Percentiles rank a stretch among this genome's conserved stretches.
These are phyloP conservation scores for Plumapathes pennacea DNA, from an alignment of 92 coral and sea anemone genomes.

Conservation along the genomic window DNA sequence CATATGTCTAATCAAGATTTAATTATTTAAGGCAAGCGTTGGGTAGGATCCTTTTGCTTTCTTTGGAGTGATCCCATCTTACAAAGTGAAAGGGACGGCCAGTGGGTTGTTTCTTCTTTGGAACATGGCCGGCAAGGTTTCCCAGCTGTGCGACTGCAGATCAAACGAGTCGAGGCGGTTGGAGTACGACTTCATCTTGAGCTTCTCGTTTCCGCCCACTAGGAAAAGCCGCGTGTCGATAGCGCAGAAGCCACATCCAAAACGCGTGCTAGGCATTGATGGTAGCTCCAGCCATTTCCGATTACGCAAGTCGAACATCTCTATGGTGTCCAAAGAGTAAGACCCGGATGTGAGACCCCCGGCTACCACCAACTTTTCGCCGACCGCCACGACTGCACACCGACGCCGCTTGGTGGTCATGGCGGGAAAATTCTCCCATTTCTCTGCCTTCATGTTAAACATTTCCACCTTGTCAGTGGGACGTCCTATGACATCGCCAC, in stretches of 20 bases:
- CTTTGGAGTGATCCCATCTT: no score
- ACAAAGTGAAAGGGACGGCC: conserved; percentile 33
- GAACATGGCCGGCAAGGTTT: conserved; percentile 56
- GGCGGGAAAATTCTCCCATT: conserved; percentile 66
- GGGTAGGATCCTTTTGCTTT: no score
- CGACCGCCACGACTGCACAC: conserved; percentile 63
- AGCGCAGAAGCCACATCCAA: conserved; percentile 70
- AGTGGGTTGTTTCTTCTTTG: conserved; percentile 56
- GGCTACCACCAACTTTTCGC: conserved; percentile 66
- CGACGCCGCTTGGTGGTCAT: conserved; percentile 73
- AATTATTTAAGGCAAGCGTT: no score
- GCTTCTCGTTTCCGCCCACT: conserved; percentile 71
- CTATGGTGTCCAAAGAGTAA: conserved; percentile 69
- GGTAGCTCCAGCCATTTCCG: conserved; percentile 78
- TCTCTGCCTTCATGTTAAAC: conserved; percentile 65
- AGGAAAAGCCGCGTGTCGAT: conserved; percentile 56
- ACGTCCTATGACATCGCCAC: conserved; percentile 66
- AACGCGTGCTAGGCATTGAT: conserved; percentile 77
- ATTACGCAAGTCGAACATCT: conserved; percentile 78
- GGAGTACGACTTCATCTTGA: conserved; percentile 67
- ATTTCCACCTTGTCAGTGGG: conserved; percentile 59
- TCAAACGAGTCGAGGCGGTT: conserved; percentile 68
- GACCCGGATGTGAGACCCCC: conserved; percentile 71
- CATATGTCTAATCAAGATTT: no score
- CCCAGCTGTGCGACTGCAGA: conserved; percentile 55